phyloP scores from a whole-genome alignment of 2,888 invertebrate genomes.

The Ypsolopha scabrella region DNA sequence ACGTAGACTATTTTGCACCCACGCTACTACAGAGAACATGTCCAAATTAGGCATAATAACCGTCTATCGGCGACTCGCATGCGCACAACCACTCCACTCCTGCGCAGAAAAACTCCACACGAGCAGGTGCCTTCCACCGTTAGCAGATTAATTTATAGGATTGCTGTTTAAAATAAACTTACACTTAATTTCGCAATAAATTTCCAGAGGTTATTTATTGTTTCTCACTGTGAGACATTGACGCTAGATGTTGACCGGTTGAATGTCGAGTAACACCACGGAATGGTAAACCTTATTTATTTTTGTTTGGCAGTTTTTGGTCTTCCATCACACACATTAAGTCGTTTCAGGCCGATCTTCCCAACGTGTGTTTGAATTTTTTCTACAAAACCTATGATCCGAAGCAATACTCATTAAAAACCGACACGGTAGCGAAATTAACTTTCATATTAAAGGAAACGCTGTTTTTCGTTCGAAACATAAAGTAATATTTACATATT shows the following conservation, averaged over 20 bases:
- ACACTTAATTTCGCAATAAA: constrained; percentile 1
- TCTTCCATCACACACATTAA: too few relatives aligned
- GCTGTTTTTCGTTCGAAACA: not conserved
- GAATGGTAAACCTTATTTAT: not conserved
- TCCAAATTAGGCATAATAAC: constrained; percentile 3
- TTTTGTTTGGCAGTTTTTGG: not conserved
- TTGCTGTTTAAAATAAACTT: not conserved
- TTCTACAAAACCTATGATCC: not conserved
- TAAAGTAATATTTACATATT: constrained; percentile 1
- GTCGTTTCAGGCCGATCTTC: too few relatives aligned
- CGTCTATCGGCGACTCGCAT: not conserved
- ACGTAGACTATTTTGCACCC: not conserved
- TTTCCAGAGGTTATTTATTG: not conserved
- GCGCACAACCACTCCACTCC: not conserved
- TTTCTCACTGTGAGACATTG: not conserved
- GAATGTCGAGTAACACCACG: not conserved
- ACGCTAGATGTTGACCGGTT: not conserved
- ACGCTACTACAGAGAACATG: not conserved
- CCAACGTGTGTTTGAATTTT: too few relatives aligned
- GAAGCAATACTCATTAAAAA: not conserved
- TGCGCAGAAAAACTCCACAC: not conserved
- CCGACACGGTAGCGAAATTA: not conserved
- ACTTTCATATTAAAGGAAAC: not conserved
- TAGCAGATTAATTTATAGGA: not conserved
- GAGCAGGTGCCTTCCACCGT: not conserved